Percentiles rank a stretch among this genome's conserved stretches.
Conservation (phyloP, 2,797 vertebrate genomes). For the Zalophus californianus region DNA sequence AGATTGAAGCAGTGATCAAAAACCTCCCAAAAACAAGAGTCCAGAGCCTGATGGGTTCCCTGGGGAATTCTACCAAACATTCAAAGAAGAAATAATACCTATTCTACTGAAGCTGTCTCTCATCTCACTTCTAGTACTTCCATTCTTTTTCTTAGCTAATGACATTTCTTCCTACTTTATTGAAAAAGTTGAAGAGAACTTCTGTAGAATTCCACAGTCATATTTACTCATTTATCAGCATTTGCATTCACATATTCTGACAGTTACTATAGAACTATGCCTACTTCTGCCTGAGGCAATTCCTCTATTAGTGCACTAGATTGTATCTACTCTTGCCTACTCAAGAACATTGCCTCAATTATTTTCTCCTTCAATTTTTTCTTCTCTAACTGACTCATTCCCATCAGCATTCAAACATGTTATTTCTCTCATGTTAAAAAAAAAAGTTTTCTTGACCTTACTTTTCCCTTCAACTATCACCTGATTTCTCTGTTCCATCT, state of each 20-base stretch:
- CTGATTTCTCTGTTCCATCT: not conserved
- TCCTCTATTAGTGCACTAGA: not conserved
- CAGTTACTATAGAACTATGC: not conserved
- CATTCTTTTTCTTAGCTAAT: conserved; percentile 25
- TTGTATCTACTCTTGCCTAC: not conserved
- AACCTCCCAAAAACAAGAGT: no score
- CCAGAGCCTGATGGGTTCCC: no score
- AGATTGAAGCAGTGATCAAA: no score
- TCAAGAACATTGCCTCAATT: conserved; percentile 5
- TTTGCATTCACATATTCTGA: not conserved
- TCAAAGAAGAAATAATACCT: no score
- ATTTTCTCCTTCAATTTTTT: conserved; percentile 15
- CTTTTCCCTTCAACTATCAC: not conserved
- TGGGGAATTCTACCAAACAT: no score
- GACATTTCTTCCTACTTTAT: conserved; percentile 25
- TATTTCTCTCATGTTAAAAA: conserved; percentile 34
- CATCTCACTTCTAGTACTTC: not conserved
- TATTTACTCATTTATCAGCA: not conserved
- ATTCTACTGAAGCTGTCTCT: no score
- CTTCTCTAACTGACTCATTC: not conserved
- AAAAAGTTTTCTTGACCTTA: conserved; percentile 8
- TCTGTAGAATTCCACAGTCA: not conserved
- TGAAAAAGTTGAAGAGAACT: conserved; percentile 36
- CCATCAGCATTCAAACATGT: not conserved
- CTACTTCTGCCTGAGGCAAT: not conserved